Base-by-base conservation (phyloP, 2,113 vertebrate species). In the Delphinus delphis region DNA sequence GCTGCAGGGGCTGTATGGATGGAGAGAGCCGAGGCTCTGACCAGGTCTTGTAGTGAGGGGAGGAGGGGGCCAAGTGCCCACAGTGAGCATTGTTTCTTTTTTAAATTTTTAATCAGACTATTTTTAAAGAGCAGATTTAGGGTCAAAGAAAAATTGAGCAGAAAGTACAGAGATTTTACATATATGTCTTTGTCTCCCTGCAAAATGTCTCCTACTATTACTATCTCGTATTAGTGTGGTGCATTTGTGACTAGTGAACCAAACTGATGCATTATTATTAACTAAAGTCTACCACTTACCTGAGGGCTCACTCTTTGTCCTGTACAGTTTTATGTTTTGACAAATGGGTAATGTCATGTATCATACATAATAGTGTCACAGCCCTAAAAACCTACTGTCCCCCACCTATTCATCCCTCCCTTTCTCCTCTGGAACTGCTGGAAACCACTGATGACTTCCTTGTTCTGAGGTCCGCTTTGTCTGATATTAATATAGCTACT, bases 1-100 rank as follows among this genome's bases (percentile, higher is more conserved):
- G 31, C 38, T 4, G 4, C 20, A 5, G 8, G 28, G 13, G 1
- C 13, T 25, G 28, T 20, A 0, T 33, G 70, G 53, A 25, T 62
- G 7, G 53, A 74, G 53, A n/a, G 70, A 62, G 41, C 28, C 8
- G 4, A 73, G 85, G 12, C 36, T 88, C 53, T 60, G 68, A 73
- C 25, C 18, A 73, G 68, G 36, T 14, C 28, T 41, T 7, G 23
- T 10, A 7, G 28, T 25, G 36, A 2, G 11, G 18, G 36, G 50
- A 58, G 50, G 21, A 58, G n/a, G 36, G 20, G 20, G 18, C 36
- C 86, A 73, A 25, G 17, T 58, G 68, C 86, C 70, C 20, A 0
- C 36, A 74, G 28, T 12, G 18, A 44, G 18, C 23, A 17, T 7
- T 58, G 50, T 33, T 60, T 38, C 50, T 31, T 58, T 41, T 44